Conservation (phyloP, 2,113 vertebrate species). For the Eudyptes chrysolophus region DNA sequence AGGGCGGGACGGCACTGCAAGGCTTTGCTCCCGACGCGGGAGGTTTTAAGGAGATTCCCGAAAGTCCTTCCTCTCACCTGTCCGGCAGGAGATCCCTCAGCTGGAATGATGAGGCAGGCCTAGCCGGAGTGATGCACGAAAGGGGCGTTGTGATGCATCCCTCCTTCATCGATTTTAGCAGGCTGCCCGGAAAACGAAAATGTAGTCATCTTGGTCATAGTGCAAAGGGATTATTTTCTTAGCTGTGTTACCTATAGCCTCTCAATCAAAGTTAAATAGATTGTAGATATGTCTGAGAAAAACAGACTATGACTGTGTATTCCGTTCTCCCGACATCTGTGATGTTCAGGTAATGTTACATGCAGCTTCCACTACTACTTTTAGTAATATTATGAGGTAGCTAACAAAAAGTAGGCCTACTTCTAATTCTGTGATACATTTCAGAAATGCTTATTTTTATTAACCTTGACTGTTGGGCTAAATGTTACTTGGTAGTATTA, state of each 20-base stretch:
- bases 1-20: neutral
- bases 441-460: neutral
- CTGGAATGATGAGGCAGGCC: neutral
- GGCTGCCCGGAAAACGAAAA: neutral
- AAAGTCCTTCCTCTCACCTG: neutral
- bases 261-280: neutral
- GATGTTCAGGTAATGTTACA: accelerated
- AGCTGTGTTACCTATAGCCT: accelerated
- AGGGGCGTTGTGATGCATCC: accelerated
- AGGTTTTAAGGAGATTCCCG: neutral
- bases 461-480: neutral
- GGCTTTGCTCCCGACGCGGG: neutral
- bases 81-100: neutral
- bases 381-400: neutral
- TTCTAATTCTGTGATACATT: neutral
- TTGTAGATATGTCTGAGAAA: neutral
- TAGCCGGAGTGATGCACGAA: accelerated
- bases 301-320: accelerated
- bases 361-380: accelerated
- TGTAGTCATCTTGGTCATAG: accelerated
- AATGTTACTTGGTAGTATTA: neutral
- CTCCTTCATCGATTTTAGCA: accelerated
- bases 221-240: neutral
- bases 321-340: neutral
- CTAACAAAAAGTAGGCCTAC: neutral